Evolutionary conservation across 2,888 invertebrate species (phyloP).

Genomic region (Acrocera orbiculus): DNA sequence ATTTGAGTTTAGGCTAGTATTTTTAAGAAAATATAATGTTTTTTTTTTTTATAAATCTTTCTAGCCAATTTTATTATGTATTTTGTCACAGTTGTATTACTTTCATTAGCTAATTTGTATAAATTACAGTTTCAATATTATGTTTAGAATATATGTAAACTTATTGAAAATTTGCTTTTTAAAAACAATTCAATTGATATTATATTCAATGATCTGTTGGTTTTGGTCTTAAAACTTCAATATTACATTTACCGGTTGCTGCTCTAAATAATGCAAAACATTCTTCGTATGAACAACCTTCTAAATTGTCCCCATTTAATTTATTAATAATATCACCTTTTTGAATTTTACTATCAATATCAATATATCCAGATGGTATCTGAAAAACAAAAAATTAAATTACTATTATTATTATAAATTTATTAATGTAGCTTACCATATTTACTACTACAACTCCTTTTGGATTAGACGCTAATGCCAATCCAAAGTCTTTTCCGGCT

Average conservation of each 20-base stretch:
- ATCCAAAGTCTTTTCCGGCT: slow-evolving; percentile 70
- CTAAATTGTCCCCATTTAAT: slow-evolving; percentile 74
- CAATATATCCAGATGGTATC: slow-evolving; percentile 77
- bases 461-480: slow-evolving; percentile 66
- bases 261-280: slow-evolving; percentile 82
- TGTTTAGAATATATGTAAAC: no score
- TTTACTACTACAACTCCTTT: slow-evolving; percentile 80
- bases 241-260: slow-evolving; percentile 57
- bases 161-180: neutral
- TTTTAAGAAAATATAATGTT: no score
- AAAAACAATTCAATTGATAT: no score
- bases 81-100: no score
- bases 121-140: neutral
- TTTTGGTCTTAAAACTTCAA: slow-evolving; percentile 79
- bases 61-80: no score
- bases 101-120: neutral
- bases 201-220: no score
- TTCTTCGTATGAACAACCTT: slow-evolving; percentile 58
- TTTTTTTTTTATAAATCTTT: no score
- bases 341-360: slow-evolving; percentile 72
- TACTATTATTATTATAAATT: neutral
- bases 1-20: no score
- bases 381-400: neutral
- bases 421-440: slow-evolving; percentile 11
- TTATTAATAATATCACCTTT: slow-evolving; percentile 81